Percentiles rank a stretch among this genome's conserved stretches.
Evolutionary conservation across 2,888 invertebrate genomes (phyloP).

Genomic region (Busseola fusca): DNA sequence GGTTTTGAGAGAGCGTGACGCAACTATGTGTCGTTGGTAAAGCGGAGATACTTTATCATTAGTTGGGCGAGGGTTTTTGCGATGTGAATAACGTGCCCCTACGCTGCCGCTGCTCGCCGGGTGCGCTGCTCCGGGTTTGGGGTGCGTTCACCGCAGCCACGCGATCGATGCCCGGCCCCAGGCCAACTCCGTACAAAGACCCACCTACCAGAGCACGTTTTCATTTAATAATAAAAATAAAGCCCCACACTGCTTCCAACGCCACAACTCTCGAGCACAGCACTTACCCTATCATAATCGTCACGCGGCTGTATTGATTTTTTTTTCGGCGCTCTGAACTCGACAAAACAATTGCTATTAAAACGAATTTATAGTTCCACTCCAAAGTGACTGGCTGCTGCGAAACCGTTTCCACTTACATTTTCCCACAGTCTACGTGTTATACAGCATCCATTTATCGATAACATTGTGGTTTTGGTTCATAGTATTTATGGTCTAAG

Average conservation of each 20-base stretch:
- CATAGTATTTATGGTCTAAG: conserved; percentile 69
- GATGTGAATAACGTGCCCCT: conserved; percentile 71
- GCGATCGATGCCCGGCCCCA: conserved; percentile 85
- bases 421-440: conserved; percentile 74
- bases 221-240: conserved; percentile 70
- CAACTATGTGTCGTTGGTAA: conserved; percentile 48
- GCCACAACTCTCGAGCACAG: conserved; percentile 65
- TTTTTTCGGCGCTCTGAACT: conserved; percentile 51
- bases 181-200: conserved; percentile 76
- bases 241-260: conserved; percentile 65
- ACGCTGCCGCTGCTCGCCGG: conserved; percentile 70
- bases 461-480: conserved; percentile 74
- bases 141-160: conserved; percentile 83
- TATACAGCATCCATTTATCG: conserved; percentile 71
- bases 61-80: conserved; percentile 74
- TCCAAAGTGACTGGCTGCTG: conserved; percentile 63
- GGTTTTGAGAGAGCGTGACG: conserved; percentile 40
- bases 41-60: conserved; percentile 70
- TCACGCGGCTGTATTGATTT: conserved; percentile 58
- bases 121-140: conserved; percentile 80
- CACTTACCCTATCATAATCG: conserved; percentile 59
- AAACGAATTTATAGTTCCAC: conserved; percentile 67
- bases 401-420: conserved; percentile 68
- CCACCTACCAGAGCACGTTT: conserved; percentile 74
- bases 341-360: conserved; percentile 60